Evolutionary conservation across 2,113 vertebrate species (phyloP).

Genomic region (Cettia cetti): DNA sequence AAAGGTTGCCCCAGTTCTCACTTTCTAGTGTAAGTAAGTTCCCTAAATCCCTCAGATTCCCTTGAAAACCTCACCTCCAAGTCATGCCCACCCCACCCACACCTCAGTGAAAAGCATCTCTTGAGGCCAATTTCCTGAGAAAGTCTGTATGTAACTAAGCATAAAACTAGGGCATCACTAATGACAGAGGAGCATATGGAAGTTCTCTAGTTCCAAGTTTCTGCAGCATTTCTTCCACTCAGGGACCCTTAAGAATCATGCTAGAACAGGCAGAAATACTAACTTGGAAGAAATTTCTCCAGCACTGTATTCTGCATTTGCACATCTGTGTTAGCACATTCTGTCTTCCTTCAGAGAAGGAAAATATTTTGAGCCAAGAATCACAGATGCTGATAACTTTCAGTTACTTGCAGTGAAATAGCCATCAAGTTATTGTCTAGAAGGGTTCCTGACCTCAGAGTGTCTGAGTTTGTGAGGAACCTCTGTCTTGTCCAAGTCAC

Average conservation of each 20-base stretch:
- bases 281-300: not conserved
- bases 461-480: not conserved
- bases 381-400: not conserved
- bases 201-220: not conserved
- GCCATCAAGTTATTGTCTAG: not conserved
- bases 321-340: not conserved
- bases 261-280: slow-evolving; percentile 8
- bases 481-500: not conserved
- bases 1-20: not conserved
- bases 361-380: not conserved
- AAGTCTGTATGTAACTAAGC: not conserved
- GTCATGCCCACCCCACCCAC: not conserved
- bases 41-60: not conserved
- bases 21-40: not conserved
- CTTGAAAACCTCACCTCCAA: not conserved
- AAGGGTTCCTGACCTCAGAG: not conserved
- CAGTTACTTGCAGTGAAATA: not conserved
- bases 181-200: not conserved
- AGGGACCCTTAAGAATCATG: not conserved
- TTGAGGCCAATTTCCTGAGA: not conserved
- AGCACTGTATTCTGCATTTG: not conserved
- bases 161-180: not conserved
- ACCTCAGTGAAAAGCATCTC: not conserved
- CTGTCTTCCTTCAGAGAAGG: not conserved
- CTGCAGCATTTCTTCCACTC: not conserved